phyloP scores from a whole-genome alignment of 2,888 invertebrate species.

The Melieria omissa region DNA sequence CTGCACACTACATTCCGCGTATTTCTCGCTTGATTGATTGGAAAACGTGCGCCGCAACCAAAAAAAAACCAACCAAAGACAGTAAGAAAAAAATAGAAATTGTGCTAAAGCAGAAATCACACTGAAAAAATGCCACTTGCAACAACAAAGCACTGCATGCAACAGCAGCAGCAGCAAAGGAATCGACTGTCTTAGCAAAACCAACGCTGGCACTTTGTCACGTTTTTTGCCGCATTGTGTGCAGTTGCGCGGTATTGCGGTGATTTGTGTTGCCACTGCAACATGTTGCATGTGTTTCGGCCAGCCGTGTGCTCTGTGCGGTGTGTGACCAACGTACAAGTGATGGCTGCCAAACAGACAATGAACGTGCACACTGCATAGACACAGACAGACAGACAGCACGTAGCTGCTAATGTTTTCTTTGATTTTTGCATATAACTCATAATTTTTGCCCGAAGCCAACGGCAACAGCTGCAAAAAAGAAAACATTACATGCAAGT shows the following conservation, averaged over 20 bases:
- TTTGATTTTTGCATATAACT: conserved; percentile 51
- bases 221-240: conserved; percentile 46
- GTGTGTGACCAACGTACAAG: neutral
- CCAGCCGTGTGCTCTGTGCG: conserved; percentile 52
- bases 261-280: conserved; percentile 54
- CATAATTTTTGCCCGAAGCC: conserved; percentile 55
- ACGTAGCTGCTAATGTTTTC: conserved; percentile 54
- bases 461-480: conserved; percentile 33
- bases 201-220: neutral
- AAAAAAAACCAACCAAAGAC: neutral
- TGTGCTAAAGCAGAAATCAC: neutral
- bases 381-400: neutral
- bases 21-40: conserved; percentile 53
- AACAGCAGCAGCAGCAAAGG: too few species aligned
- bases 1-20: neutral
- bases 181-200: neutral
- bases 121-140: too few species aligned
- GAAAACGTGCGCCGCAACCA: conserved; percentile 56
- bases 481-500: neutral
- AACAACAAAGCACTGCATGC: too few species aligned
- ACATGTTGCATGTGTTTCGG: conserved; percentile 47
- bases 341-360: too few species aligned
- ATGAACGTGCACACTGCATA: neutral
- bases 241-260: conserved; percentile 34
- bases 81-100: neutral